Conservation (phyloP, 2,797 vertebrate species). For the Pangasius macronema region DNA sequence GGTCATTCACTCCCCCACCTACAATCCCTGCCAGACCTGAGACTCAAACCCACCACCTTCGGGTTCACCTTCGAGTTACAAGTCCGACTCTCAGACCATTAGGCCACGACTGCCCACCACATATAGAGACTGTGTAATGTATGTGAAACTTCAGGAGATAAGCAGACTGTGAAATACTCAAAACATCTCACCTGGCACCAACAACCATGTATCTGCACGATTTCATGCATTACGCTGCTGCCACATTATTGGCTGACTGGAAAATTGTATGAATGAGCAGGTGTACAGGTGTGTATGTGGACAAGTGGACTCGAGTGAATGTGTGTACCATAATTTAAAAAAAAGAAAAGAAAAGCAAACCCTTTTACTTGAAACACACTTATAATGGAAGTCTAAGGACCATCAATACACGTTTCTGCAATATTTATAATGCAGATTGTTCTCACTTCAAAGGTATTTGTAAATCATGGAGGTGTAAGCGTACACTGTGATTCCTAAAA, state of each 20-base stretch:
- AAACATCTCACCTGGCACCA: neutral
- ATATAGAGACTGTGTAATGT: too few relatives aligned
- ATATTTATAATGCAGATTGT: neutral
- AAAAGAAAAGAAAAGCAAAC: neutral
- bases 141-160: neutral
- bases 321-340: neutral
- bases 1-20: too few relatives aligned
- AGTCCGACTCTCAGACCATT: too few relatives aligned
- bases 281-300: neutral
- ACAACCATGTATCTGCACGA: neutral
- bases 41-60: too few relatives aligned
- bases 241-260: neutral
- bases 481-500: neutral
- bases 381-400: neutral
- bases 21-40: too few relatives aligned
- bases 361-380: neutral
- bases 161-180: neutral
- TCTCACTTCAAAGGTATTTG: neutral
- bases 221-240: neutral
- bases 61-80: too few relatives aligned
- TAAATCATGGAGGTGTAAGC: neutral
- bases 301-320: neutral
- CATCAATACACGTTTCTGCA: neutral
- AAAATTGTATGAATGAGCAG: neutral
- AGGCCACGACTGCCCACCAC: too few relatives aligned